Conservation (phyloP, 1,140 invertebrate genomes). For the Bombyx mori region DNA sequence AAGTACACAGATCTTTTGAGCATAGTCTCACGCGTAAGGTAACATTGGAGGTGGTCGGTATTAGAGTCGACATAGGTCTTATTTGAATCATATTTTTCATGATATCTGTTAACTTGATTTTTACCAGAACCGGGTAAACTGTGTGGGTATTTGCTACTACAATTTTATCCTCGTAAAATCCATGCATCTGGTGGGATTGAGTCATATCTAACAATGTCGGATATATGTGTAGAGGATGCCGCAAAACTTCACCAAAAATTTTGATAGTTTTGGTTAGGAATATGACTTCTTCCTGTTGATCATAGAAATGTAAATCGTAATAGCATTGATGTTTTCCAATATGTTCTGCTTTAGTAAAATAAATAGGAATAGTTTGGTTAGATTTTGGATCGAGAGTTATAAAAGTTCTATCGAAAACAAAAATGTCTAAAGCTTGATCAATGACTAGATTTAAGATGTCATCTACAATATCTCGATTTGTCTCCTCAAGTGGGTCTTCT, state of each 20-base stretch:
- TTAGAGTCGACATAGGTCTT: conserved; percentile 28
- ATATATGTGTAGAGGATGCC: conserved; percentile 37
- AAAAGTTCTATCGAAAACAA: conserved; percentile 39
- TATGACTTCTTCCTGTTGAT: conserved; percentile 24
- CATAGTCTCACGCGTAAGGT: conserved; percentile 33
- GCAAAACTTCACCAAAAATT: conserved; percentile 42
- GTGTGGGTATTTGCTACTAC: conserved; percentile 39
- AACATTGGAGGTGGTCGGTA: conserved; percentile 22
- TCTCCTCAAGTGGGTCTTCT: no score
- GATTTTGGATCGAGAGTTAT: conserved; percentile 24
- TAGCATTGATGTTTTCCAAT: conserved; percentile 44
- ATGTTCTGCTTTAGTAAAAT: conserved; percentile 38
- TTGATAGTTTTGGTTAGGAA: conserved; percentile 33
- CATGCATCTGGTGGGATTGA: conserved; percentile 26
- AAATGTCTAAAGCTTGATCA: conserved; percentile 33
- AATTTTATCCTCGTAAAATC: conserved; percentile 36
- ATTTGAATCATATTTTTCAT: conserved; percentile 43
- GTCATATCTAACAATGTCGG: conserved; percentile 49
- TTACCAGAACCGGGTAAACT: conserved; percentile 28
- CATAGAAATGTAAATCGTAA: conserved; percentile 40
- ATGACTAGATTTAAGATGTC: conserved; percentile 17
- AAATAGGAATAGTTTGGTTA: conserved; percentile 25
- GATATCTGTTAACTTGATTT: conserved; percentile 37
- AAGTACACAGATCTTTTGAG: conserved; percentile 16
- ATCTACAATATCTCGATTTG: no score